A percentile compares a stretch with the other conserved stretches of the same genome.
Evolutionary conservation across 1,140 invertebrate genomes (phyloP).

Genomic region (Carcinoscorpius rotundicauda): DNA sequence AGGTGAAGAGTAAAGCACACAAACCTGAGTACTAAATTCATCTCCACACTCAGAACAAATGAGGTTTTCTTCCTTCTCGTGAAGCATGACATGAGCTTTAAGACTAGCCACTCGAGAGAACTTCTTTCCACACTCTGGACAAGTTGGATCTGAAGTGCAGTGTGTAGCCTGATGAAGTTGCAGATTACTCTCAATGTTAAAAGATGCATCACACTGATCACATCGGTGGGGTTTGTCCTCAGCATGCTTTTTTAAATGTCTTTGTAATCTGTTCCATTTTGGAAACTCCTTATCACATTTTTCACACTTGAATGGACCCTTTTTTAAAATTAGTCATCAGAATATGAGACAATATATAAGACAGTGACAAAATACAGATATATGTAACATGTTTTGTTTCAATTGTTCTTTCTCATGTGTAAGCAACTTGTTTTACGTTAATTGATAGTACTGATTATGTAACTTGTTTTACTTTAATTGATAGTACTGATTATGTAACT

Average conservation of each 20-base stretch:
- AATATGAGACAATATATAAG: too few relatives aligned
- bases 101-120: constrained; percentile 53
- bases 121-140: constrained; percentile 50
- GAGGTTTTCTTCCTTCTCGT: constrained; percentile 53
- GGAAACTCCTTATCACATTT: constrained; percentile 43
- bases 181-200: constrained; percentile 49
- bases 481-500: too few relatives aligned
- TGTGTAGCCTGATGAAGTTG: constrained; percentile 48
- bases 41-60: constrained; percentile 55
- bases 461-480: too few relatives aligned
- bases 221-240: constrained; percentile 50
- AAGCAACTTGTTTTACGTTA: too few relatives aligned
- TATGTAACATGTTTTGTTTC: too few relatives aligned
- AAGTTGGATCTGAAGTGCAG: constrained; percentile 38
- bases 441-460: too few relatives aligned
- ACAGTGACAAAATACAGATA: too few relatives aligned
- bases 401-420: too few relatives aligned
- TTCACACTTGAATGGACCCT: constrained; percentile 41
- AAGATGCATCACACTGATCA: constrained; percentile 44
- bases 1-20: constrained; percentile 12
- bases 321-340: too few relatives aligned
- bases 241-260: constrained; percentile 43
- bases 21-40: constrained; percentile 50
- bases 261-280: constrained; percentile 39
- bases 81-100: constrained; percentile 53